phyloP scores from a whole-genome alignment of 2,113 vertebrate genomes.

The Lanius collurio region DNA sequence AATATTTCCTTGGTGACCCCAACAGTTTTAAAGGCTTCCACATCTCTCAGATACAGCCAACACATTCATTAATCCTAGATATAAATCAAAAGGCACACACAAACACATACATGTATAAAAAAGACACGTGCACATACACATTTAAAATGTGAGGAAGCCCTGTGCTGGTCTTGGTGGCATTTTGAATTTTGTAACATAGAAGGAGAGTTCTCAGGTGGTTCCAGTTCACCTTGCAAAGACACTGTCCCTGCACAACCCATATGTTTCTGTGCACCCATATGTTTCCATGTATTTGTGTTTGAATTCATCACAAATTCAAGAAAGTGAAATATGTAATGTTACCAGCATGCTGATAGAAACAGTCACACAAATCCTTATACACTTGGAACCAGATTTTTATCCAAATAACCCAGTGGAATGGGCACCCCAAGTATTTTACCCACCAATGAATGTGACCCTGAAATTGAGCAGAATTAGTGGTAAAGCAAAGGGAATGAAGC shows the following conservation, averaged over 20 bases:
- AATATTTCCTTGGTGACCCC: background rate
- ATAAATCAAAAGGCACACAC: background rate
- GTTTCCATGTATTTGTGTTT: background rate
- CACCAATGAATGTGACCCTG: background rate
- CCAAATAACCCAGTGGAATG: background rate
- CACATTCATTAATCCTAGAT: background rate
- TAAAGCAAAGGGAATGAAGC: background rate
- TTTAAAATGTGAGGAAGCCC: background rate
- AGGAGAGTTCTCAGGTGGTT: background rate
- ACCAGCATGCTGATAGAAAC: background rate
- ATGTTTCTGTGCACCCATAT: background rate
- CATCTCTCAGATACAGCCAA: background rate
- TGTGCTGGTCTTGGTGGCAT: background rate
- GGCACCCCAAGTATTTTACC: background rate
- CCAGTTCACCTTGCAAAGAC: background rate
- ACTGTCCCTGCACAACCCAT: background rate
- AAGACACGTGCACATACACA: rapidly evolving
- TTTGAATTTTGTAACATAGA: background rate
- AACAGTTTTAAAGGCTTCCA: background rate
- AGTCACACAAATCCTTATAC: background rate
- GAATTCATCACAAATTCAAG: background rate
- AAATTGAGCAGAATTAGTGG: background rate
- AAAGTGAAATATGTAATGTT: background rate
- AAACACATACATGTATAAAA: background rate
- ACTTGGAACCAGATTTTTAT: background rate